Percentiles rank a stretch among this genome's conserved stretches.
These are phyloP conservation scores for Caenorhabditis sulstoni DNA, from an alignment of 2,888 invertebrate genomes.

Conservation along the genomic window DNA sequence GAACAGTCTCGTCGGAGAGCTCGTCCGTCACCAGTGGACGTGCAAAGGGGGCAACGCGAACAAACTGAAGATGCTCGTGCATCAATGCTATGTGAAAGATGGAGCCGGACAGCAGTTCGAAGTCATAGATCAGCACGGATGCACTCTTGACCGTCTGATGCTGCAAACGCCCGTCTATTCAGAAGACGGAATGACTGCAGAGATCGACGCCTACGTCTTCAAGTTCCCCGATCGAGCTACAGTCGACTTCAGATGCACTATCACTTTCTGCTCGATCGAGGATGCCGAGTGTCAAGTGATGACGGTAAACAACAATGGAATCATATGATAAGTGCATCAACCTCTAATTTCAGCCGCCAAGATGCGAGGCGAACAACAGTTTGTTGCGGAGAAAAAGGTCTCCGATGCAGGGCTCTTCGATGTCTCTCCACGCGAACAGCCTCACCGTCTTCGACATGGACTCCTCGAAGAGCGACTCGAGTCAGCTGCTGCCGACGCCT, in stretches of 20 bases:
- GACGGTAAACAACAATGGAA: slow-evolving; percentile 60
- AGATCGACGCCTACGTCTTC: slow-evolving; percentile 74
- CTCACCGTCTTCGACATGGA: slow-evolving; percentile 77
- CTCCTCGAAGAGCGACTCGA: slow-evolving; percentile 27
- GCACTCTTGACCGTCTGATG: slow-evolving; percentile 72
- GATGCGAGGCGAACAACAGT: slow-evolving; percentile 53
- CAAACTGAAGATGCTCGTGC: slow-evolving; percentile 67
- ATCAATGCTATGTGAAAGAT: slow-evolving; percentile 78
- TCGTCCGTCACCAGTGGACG: slow-evolving; percentile 72
- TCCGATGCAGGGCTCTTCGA: slow-evolving; percentile 11
- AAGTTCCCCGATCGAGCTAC: slow-evolving; percentile 74
- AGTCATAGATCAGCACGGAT: slow-evolving; percentile 75
- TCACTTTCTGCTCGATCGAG: slow-evolving; percentile 72
- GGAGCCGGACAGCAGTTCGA: slow-evolving; percentile 72
- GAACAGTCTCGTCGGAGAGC: slow-evolving; percentile 70
- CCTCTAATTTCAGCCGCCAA: slow-evolving; percentile 70
- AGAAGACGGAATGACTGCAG: slow-evolving; percentile 63
- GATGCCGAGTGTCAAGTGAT: slow-evolving; percentile 71
- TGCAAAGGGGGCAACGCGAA: slow-evolving; percentile 60
- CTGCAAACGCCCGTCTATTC: slow-evolving; percentile 76
- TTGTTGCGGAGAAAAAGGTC: slow-evolving; percentile 28
- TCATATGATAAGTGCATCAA: slow-evolving; percentile 2
- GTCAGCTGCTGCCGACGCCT: slow-evolving; percentile 31
- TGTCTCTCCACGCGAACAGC: slow-evolving; percentile 73
- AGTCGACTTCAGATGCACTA: slow-evolving; percentile 75